Conservation (phyloP, 2,797 vertebrate genomes). For the Tauraco hartlaubi region DNA sequence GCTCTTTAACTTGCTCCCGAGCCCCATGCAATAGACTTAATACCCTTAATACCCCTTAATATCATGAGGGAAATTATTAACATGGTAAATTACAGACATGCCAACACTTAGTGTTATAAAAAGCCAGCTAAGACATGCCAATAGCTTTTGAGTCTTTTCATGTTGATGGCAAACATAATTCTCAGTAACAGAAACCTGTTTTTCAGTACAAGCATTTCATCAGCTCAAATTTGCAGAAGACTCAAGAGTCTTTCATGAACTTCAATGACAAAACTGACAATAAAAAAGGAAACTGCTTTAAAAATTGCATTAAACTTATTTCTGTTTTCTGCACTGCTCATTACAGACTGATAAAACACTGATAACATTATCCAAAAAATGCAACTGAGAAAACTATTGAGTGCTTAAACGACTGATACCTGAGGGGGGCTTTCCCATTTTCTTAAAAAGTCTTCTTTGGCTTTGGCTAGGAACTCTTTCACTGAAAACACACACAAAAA, state of each 20-base stretch:
- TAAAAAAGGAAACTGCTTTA: background rate
- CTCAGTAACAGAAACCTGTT: background rate
- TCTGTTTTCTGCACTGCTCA: background rate
- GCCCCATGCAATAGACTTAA: background rate
- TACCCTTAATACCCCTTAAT: background rate
- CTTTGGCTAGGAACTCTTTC: constrained; percentile 99
- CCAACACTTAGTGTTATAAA: background rate
- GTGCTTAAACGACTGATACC: constrained; percentile 79
- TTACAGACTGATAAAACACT: background rate
- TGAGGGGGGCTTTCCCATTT: constrained; percentile 98
- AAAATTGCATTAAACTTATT: background rate
- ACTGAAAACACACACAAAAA: constrained; percentile 84
- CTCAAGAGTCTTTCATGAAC: background rate
- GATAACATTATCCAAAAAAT: background rate
- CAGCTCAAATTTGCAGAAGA: background rate
- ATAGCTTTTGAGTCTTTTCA: background rate
- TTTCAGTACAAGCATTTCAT: background rate
- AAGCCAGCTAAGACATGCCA: background rate
- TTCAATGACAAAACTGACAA: background rate
- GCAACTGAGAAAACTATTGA: background rate
- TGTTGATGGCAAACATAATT: background rate
- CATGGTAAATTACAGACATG: background rate
- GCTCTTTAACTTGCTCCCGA: background rate
- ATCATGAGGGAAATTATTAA: background rate
- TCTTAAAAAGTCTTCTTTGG: constrained; percentile 99